Percentiles rank a stretch among this genome's conserved stretches.
phyloP scores from a whole-genome alignment of 2,888 invertebrate genomes.

The Andrena trimmerana region DNA sequence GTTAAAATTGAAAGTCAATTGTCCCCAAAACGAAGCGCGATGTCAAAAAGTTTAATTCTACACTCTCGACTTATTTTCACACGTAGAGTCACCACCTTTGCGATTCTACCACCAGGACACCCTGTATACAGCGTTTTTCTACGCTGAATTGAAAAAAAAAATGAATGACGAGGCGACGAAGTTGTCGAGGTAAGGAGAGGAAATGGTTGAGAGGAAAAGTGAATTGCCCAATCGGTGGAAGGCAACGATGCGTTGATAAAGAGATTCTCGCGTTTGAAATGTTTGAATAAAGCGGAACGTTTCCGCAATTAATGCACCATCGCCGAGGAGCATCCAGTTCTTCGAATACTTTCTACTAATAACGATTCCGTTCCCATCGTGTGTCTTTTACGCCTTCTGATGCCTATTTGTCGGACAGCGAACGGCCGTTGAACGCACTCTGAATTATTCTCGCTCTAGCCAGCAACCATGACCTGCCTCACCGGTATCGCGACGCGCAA shows the following conservation, averaged over 20 bases:
- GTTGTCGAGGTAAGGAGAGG: background rate
- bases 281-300: conserved; percentile 61
- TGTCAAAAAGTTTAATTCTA: no score
- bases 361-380: conserved; percentile 78
- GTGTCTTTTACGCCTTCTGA: conserved; percentile 46
- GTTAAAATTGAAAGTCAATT: no score
- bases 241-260: conserved; percentile 53
- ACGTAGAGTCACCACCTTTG: no score
- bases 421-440: conserved; percentile 21
- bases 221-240: conserved; percentile 4
- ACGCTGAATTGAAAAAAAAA: background rate
- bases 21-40: no score
- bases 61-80: no score
- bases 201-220: background rate
- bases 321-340: conserved; percentile 74
- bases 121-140: no score
- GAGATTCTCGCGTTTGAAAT: conserved; percentile 37
- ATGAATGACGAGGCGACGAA: background rate
- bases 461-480: conserved; percentile 62
- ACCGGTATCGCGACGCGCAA: conserved; percentile 42
- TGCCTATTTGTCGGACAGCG: conserved; percentile 42
- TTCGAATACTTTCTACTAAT: conserved; percentile 80
- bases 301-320: conserved; percentile 78
- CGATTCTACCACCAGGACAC: no score
- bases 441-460: conserved; percentile 47